phyloP scores from a whole-genome alignment of 2,888 invertebrate species.

The Euplagia quadripunctaria region DNA sequence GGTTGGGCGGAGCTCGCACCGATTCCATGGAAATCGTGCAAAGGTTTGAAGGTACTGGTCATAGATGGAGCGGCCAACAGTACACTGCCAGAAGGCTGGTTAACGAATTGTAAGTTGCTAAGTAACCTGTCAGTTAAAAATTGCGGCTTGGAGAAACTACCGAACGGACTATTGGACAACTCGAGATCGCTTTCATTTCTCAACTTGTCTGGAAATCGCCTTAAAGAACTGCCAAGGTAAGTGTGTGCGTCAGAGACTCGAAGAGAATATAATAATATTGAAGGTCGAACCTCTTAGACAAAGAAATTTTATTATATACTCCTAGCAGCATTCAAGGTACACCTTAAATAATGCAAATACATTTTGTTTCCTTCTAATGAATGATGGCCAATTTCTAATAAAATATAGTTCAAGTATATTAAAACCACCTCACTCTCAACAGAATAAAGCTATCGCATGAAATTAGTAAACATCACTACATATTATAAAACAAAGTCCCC shows the following conservation, averaged over 20 bases:
- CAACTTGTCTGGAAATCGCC: constrained; percentile 48
- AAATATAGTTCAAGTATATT: too few species aligned
- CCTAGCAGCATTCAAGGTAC: too few species aligned
- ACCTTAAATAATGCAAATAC: neutral
- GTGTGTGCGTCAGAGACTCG: constrained; percentile 3
- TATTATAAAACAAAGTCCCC: too few species aligned
- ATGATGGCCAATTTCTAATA: too few species aligned
- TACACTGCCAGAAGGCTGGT: constrained; percentile 34
- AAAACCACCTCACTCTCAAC: too few species aligned
- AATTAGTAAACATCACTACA: too few species aligned
- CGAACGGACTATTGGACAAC: constrained; percentile 46
- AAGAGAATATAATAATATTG: too few species aligned
- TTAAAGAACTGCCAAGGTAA: constrained; percentile 55
- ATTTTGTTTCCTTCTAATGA: too few species aligned
- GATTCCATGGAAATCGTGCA: constrained; percentile 39
- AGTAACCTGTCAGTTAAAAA: constrained; percentile 2
- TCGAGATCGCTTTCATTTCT: constrained; percentile 37
- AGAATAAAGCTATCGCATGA: too few species aligned
- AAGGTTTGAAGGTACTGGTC: constrained; percentile 3
- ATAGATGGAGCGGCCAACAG: neutral
- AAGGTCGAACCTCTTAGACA: too few species aligned
- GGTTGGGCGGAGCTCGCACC: constrained; percentile 14
- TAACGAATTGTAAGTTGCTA: constrained; percentile 34
- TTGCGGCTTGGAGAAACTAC: constrained; percentile 31
- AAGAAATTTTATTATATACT: too few species aligned